Percentiles rank a stretch among this genome's conserved stretches.
Conservation (phyloP, 2,888 invertebrate genomes). For the Achlya flavicornis region DNA sequence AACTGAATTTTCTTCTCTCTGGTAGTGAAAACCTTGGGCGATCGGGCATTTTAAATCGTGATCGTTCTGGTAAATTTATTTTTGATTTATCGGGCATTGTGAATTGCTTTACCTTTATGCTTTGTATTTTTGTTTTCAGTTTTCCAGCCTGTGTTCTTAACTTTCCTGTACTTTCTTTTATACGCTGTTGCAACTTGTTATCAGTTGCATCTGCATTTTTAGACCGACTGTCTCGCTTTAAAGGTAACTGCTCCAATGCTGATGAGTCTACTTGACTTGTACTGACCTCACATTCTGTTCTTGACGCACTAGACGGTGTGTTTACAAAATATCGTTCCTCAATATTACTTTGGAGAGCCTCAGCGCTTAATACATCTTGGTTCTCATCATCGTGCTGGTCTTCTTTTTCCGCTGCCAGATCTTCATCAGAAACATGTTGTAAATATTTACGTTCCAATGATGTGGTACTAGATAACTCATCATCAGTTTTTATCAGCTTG, state of each 20-base stretch:
- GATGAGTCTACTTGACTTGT: slow-evolving; percentile 88
- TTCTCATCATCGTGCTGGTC: slow-evolving; percentile 50
- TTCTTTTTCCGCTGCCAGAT: slow-evolving; percentile 64
- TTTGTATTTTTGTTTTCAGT: slow-evolving; percentile 87
- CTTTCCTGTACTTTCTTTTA: slow-evolving; percentile 88
- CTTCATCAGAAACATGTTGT: slow-evolving; percentile 80
- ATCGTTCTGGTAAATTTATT: slow-evolving; percentile 83
- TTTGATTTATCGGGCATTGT: slow-evolving; percentile 82
- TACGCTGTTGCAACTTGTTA: slow-evolving; percentile 85
- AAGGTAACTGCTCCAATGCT: slow-evolving; percentile 85
- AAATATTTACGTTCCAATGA: slow-evolving; percentile 77
- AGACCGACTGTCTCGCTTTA: slow-evolving; percentile 82
- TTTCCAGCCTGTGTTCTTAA: slow-evolving; percentile 88
- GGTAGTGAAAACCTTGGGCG: slow-evolving; percentile 82
- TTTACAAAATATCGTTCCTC: slow-evolving; percentile 86
- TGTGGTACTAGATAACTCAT: slow-evolving; percentile 79
- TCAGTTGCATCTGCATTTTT: slow-evolving; percentile 80
- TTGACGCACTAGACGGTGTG: slow-evolving; percentile 84
- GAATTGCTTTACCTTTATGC: slow-evolving; percentile 83
- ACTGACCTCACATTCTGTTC: slow-evolving; percentile 86
- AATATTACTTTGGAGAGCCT: slow-evolving; percentile 85
- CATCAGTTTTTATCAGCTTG: slow-evolving; percentile 69
- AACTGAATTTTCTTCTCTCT: slow-evolving; percentile 86
- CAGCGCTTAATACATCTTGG: slow-evolving; percentile 67
- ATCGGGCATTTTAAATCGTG: slow-evolving; percentile 78